A percentile compares a stretch with the other conserved stretches of the same genome.
Evolutionary conservation across 2,888 invertebrate species (phyloP).

Genomic region (Lumbricus terrestris): DNA sequence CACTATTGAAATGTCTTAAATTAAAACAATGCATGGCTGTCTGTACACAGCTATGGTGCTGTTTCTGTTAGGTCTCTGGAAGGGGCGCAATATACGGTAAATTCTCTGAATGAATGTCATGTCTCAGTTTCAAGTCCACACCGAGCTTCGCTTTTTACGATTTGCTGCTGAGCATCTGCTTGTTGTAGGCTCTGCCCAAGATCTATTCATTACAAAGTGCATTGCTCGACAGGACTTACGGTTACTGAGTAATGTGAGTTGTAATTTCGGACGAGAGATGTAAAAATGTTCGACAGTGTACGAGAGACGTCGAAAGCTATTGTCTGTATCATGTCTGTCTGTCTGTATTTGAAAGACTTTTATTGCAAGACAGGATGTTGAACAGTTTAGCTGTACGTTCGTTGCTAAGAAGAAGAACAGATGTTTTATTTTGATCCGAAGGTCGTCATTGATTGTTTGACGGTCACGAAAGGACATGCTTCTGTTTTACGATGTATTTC

Average conservation of each 20-base stretch:
- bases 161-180: not conserved
- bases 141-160: not conserved
- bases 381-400: not conserved
- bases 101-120: no score
- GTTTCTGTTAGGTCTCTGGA: no score
- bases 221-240: not conserved
- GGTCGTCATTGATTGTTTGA: not conserved
- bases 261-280: not conserved
- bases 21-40: not conserved
- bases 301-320: no score
- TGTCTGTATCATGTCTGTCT: no score
- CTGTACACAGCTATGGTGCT: not conserved
- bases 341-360: not conserved
- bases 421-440: not conserved
- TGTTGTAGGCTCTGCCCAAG: not conserved
- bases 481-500: constrained; percentile 3
- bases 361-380: not conserved
- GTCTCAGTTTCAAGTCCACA: not conserved
- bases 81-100: no score
- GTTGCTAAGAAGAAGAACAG: not conserved
- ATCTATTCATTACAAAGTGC: not conserved
- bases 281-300: not conserved
- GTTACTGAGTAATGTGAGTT: not conserved
- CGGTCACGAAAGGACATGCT: not conserved
- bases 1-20: not conserved